phyloP scores from a whole-genome alignment of 2,888 invertebrate genomes.

The Scelioninae gen. 1 region DNA sequence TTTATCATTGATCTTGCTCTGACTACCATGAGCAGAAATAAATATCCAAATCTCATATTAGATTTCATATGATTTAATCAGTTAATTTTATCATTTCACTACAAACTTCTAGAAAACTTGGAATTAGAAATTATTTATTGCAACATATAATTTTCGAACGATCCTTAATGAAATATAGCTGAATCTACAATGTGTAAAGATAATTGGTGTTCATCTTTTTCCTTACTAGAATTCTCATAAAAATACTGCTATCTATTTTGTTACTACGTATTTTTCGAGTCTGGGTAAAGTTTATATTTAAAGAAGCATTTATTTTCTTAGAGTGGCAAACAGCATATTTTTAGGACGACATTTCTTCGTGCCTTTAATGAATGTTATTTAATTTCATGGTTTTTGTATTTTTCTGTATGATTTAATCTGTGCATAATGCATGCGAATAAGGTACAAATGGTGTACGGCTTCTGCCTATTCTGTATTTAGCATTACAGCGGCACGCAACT shows the following conservation, averaged over 20 bases:
- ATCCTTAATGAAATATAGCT: no score
- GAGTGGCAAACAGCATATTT: slow-evolving; percentile 5
- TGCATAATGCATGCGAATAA: slow-evolving; percentile 42
- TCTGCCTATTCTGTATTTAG: slow-evolving; percentile 27
- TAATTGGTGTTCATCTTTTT: not conserved
- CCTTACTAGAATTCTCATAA: not conserved
- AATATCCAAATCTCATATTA: no score
- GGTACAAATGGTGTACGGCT: slow-evolving; percentile 13
- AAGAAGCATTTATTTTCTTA: not conserved
- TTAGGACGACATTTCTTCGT: slow-evolving; percentile 18
- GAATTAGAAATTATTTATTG: no score
- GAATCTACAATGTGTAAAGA: no score
- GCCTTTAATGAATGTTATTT: slow-evolving; percentile 38
- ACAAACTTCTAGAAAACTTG: no score
- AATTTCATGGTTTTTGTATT: slow-evolving; percentile 29
- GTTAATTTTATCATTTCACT: no score
- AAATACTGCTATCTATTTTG: no score
- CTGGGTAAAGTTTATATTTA: not conserved
- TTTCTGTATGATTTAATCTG: slow-evolving; percentile 39
- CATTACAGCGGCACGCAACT: slow-evolving; percentile 36
- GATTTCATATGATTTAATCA: no score
- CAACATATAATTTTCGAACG: no score
- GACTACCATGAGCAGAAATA: no score
- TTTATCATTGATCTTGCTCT: no score
- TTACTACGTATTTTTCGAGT: not conserved